These are phyloP conservation scores for Drosophila histrio DNA, from an alignment of 2,888 invertebrate species.

Conservation along the genomic window DNA sequence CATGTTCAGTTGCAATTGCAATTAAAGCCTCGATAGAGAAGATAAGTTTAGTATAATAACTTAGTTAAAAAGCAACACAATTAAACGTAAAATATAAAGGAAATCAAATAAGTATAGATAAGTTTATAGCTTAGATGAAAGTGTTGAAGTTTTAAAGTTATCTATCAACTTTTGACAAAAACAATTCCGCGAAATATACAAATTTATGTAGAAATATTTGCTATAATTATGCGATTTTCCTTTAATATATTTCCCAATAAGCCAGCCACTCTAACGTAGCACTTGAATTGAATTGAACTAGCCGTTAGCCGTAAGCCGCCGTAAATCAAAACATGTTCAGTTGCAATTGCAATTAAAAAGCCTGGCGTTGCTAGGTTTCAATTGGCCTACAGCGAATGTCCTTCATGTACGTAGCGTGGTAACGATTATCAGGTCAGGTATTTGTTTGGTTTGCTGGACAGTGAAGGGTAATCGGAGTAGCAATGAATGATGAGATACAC, in stretches of 20 bases:
- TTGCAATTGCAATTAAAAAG: constrained; percentile 21
- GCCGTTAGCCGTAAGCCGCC: background rate
- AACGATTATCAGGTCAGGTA: constrained; percentile 20
- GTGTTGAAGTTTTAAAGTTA: background rate
- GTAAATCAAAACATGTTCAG: background rate
- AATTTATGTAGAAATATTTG: no score
- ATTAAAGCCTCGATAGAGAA: no score
- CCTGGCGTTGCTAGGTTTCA: background rate
- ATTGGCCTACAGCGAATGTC: constrained; percentile 1
- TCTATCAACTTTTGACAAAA: background rate
- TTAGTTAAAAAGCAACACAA: background rate
- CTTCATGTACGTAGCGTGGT: constrained; percentile 14
- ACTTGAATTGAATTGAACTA: constrained; percentile 6
- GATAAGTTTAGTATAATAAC: no score
- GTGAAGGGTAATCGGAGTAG: background rate
- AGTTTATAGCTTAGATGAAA: background rate
- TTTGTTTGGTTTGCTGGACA: background rate
- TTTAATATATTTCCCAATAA: background rate
- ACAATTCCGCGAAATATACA: background rate
- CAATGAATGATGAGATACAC: background rate
- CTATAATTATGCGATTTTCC: no score
- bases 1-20: constrained; percentile 13
- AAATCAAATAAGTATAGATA: background rate
- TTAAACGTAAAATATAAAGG: background rate
- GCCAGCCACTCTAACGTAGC: background rate